Evolutionary conservation across 2,113 vertebrate species (phyloP), one percentile per base, ranked within the genome.

Genomic region (Gorsachius goisagi): DNA sequence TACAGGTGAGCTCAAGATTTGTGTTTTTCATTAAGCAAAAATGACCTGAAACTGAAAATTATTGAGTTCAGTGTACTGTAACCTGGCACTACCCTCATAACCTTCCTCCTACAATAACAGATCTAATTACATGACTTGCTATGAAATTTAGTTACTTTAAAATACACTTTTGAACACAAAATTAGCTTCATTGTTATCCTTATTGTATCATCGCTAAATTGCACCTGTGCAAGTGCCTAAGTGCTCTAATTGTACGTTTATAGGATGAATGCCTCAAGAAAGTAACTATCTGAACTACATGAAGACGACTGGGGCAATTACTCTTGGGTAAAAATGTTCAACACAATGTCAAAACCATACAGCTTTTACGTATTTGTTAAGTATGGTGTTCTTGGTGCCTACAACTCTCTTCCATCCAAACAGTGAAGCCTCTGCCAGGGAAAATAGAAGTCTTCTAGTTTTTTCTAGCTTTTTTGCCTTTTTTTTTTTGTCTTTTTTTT

Each of bases 11-110:
- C 28, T 79, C 39, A 91, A 81, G 55, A 27, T 19, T 45, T 91
- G 71, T 89, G 23, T 15, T 92, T 95, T 96, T 75, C 71, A 83
- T 83, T 92, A 97, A 87, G 80, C 73, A 95, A 96, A 97, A 94
- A 59, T 41, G 5, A 95, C 83, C 81, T 30, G 47, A 92, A 97
- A 86, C n/a, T 55, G 79, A 81, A 78, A 96, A 95, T 73, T 85
- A 60, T 5, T 85, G 88, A 64, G 93, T 84, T 94, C 66, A 52
- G 22, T 83, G 47, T 83, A 96, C 84, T 93, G 91, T 88, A 95
- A 97, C 60, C 67, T 79, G 62, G 60, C 58, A 79, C 62, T 91
- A 75, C 55, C 82, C 76, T 77, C 62, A 41, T 45, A 93, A 85
- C 53, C 68, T 71, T 89, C 84, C 52, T 86, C 39, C 47, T 76